Evolutionary conservation across 1,140 invertebrate genomes (phyloP), one percentile per base, ranked within the genome.

Genomic region (Drosophila persimilis): DNA sequence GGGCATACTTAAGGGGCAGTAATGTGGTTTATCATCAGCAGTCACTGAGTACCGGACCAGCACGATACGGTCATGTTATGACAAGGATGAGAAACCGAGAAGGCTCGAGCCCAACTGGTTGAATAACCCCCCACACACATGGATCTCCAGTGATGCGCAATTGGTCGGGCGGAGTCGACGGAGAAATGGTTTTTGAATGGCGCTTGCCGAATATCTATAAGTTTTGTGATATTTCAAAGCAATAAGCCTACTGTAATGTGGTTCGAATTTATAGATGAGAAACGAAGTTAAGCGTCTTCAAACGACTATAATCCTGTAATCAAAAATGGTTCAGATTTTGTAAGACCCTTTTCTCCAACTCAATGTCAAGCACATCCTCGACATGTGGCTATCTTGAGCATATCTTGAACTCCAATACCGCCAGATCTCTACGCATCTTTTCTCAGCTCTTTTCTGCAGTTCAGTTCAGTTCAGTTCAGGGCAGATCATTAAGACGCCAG

Each of bases 401-500:
- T 31, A 31, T 31, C 29, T 31, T 31, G 29, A 0, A 1, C 35
- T 1, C 0, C 11, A 2, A 29, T 53, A 15, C 17, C 0, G 9
- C 2, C 11, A 41, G 20, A 15, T 46, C 59, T 20, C 35, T 13
- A 39, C 35, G 6, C 0, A 13, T 22, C n/a, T 22, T 26, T 41
- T 55, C 1, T 26, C 9, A 22, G 3, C 11, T 45, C 22, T 43
- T 66, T 69, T 43, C 2, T 56, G 2, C 3, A 48, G 44, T 70
- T 29, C 39, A 58, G 22, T 57, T 44, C 50, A 41, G 4, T 17
- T 50, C 31, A 9, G 50, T 63, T 54, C 45, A 17, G 17, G 47
- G 70, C 58, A 85, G 89, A 85, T 90, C 89, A 90, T 90, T 90
- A 90, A 90, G 84, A 65, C 71, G 71, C 71, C 70, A 56, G 53